phyloP scores from a whole-genome alignment of 1,140 invertebrate species.

The Caerostris darwini region DNA sequence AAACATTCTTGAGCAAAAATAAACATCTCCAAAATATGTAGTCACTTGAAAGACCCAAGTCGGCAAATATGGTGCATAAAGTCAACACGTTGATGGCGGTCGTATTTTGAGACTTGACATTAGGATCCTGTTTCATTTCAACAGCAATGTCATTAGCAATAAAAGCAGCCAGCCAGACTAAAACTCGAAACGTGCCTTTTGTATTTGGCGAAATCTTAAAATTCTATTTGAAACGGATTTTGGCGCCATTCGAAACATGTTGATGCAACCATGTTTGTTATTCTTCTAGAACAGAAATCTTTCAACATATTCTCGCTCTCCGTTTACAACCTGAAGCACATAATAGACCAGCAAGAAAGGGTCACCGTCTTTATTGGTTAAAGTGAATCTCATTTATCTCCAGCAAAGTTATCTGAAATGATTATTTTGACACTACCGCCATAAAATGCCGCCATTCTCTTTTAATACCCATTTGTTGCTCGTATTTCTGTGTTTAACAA shows the following conservation, averaged over 20 bases:
- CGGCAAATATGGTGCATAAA: too few relatives aligned
- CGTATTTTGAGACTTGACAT: too few relatives aligned
- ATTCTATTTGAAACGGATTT: neutral
- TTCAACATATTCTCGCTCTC: neutral
- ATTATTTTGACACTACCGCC: conserved; percentile 15
- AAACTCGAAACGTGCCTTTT: neutral
- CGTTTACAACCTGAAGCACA: neutral
- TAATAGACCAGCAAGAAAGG: neutral
- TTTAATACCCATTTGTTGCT: neutral
- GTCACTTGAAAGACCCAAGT: too few relatives aligned
- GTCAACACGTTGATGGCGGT: too few relatives aligned
- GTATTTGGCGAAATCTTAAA: neutral
- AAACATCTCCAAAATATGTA: too few relatives aligned
- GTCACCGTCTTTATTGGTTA: neutral
- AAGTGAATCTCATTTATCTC: conserved; percentile 5
- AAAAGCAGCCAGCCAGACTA: neutral
- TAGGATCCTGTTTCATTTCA: neutral
- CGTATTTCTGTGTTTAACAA: neutral
- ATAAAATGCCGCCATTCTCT: neutral
- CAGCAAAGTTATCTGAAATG: conserved; percentile 30
- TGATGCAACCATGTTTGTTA: neutral
- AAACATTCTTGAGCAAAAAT: too few relatives aligned
- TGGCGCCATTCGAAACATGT: neutral
- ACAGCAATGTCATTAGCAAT: neutral
- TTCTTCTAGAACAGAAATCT: too few relatives aligned